These are phyloP conservation scores for Anticlea derivata DNA, from an alignment of 2,888 invertebrate species.

Conservation along the genomic window DNA sequence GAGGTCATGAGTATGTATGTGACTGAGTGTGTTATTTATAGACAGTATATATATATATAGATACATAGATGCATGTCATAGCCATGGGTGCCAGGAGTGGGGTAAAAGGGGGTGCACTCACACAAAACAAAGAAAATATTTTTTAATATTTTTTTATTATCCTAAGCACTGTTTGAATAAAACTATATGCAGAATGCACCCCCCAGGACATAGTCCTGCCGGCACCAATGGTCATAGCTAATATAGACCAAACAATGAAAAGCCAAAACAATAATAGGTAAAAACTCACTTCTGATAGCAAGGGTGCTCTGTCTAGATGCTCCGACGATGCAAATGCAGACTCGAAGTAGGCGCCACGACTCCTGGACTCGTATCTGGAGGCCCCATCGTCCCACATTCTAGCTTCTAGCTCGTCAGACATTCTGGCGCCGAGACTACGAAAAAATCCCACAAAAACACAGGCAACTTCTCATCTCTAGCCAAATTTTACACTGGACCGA, in stretches of 20 bases:
- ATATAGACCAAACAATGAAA: background rate
- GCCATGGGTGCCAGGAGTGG: too few relatives aligned
- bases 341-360: slow-evolving; percentile 68
- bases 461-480: slow-evolving; percentile 36
- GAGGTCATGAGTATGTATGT: too few relatives aligned
- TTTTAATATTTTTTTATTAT: too few relatives aligned
- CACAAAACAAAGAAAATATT: too few relatives aligned
- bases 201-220: too few relatives aligned
- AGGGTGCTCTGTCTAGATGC: slow-evolving; percentile 73
- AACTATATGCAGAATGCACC: too few relatives aligned
- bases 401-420: slow-evolving; percentile 80
- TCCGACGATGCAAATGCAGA: slow-evolving; percentile 76
- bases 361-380: slow-evolving; percentile 66
- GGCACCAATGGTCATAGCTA: too few relatives aligned
- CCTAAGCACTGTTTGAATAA: too few relatives aligned
- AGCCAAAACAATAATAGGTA: background rate
- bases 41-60: too few relatives aligned
- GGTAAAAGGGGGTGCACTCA: too few relatives aligned
- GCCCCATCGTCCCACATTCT: slow-evolving; percentile 79
- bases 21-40: too few relatives aligned
- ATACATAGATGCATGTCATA: too few relatives aligned
- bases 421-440: slow-evolving; percentile 66
- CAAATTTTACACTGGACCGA: slow-evolving; percentile 4
- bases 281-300: slow-evolving; percentile 71
- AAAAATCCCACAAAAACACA: slow-evolving; percentile 32